Evolutionary conservation across 2,797 vertebrate genomes (phyloP).

Genomic region (Lagocephalus sceleratus): DNA sequence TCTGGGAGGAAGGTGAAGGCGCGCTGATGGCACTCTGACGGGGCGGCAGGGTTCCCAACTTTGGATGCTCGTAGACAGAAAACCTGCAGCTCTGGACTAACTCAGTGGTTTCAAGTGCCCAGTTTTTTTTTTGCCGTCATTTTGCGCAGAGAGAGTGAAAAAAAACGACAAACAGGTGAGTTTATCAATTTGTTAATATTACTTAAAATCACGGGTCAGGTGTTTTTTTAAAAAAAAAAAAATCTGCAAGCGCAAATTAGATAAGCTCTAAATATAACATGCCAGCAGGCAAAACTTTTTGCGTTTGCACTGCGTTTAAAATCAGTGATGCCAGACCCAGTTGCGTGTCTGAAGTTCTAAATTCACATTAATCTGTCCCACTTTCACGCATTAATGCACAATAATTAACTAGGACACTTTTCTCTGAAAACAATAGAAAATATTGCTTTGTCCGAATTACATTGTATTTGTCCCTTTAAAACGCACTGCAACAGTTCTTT

Average conservation of each 20-base stretch:
- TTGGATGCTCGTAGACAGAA: slow-evolving; percentile 24
- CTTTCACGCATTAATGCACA: slow-evolving; percentile 40
- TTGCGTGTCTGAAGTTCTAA: slow-evolving; percentile 10
- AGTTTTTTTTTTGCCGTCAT: slow-evolving; percentile 6
- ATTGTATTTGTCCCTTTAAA: not conserved
- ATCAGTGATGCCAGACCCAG: not conserved
- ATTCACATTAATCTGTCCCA: slow-evolving; percentile 26
- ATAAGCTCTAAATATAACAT: no score
- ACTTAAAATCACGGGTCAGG: not conserved
- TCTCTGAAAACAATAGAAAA: slow-evolving; percentile 25
- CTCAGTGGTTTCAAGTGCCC: slow-evolving; percentile 17
- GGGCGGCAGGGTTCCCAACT: slow-evolving; percentile 26
- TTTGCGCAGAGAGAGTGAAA: slow-evolving; percentile 16
- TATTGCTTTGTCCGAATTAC: not conserved
- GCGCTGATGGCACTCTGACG: slow-evolving; percentile 60
- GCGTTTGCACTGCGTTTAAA: not conserved
- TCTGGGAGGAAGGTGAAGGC: slow-evolving; percentile 59
- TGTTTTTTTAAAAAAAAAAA: not conserved
- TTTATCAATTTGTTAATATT: not conserved
- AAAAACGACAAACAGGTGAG: slow-evolving; percentile 56
- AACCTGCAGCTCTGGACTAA: slow-evolving; percentile 33
- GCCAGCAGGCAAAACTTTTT: no score
- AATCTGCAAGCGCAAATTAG: no score
- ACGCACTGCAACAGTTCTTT: no score
- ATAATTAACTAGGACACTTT: slow-evolving; percentile 30